Conservation (phyloP, 2,888 invertebrate species). For the Dolichopus griseipennis region DNA sequence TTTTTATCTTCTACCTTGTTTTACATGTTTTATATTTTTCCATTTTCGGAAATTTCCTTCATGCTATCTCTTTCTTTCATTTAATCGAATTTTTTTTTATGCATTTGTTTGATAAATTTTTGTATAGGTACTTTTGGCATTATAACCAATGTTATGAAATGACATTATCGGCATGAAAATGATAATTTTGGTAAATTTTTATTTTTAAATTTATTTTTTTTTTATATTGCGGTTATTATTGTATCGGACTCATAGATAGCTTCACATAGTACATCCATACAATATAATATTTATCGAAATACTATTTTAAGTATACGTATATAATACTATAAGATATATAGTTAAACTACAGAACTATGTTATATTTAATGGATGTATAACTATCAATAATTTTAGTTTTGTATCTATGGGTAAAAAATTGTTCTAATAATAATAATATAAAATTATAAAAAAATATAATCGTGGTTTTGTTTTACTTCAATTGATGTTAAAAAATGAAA, state of each 20-base stretch:
- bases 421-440: too few species aligned
- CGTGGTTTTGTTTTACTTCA: not conserved
- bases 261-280: not conserved
- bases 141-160: not conserved
- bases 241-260: not conserved
- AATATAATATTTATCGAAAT: not conserved
- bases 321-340: too few species aligned
- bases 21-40: too few species aligned
- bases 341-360: too few species aligned
- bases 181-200: not conserved
- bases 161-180: slow-evolving; percentile 3
- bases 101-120: not conserved
- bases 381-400: too few species aligned
- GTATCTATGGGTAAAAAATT: too few species aligned
- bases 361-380: too few species aligned
- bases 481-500: too few species aligned
- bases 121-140: not conserved
- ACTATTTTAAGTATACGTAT: not conserved
- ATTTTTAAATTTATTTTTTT: not conserved
- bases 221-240: not conserved
- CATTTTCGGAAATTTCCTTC: too few species aligned
- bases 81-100: not conserved
- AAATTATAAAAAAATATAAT: not conserved
- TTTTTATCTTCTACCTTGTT: too few species aligned
- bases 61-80: too few species aligned